Conservation (phyloP, 2,797 vertebrate species). For the Carcharodon carcharias region DNA sequence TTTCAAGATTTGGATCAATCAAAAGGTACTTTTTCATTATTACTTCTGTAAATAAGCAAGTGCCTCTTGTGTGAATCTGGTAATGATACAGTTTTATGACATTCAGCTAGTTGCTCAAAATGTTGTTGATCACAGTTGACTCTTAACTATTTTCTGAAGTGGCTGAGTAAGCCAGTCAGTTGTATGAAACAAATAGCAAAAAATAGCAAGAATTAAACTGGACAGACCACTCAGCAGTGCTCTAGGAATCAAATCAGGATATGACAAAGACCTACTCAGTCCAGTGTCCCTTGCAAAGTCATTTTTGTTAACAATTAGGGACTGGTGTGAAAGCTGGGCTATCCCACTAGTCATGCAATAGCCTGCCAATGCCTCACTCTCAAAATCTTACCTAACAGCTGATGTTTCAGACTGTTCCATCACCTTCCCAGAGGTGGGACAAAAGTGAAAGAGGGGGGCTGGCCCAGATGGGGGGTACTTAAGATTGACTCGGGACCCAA, state of each 20-base stretch:
- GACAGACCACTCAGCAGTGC: background rate
- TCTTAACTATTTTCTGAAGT: background rate
- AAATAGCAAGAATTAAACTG: background rate
- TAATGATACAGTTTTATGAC: background rate
- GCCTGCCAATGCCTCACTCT: background rate
- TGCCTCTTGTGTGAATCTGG: background rate
- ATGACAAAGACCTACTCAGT: no score
- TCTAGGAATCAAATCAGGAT: background rate
- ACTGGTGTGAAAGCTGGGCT: background rate
- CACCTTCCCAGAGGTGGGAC: background rate
- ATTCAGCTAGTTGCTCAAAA: background rate
- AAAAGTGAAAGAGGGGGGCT: background rate
- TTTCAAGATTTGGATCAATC: constrained; percentile 86
- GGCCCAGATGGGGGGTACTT: background rate
- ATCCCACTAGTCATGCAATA: background rate
- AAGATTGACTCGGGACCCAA: background rate
- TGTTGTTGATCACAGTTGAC: background rate
- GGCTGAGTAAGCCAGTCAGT: background rate
- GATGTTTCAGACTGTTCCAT: background rate
- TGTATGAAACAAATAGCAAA: background rate
- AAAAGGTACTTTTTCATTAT: constrained; percentile 65
- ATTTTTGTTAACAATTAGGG: background rate
- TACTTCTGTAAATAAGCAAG: background rate
- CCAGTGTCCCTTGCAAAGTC: background rate
- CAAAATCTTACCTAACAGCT: background rate